Percentiles rank a stretch among this genome's conserved stretches.
phyloP scores from a whole-genome alignment of 2,113 vertebrate species.

The Mixornis gularis region DNA sequence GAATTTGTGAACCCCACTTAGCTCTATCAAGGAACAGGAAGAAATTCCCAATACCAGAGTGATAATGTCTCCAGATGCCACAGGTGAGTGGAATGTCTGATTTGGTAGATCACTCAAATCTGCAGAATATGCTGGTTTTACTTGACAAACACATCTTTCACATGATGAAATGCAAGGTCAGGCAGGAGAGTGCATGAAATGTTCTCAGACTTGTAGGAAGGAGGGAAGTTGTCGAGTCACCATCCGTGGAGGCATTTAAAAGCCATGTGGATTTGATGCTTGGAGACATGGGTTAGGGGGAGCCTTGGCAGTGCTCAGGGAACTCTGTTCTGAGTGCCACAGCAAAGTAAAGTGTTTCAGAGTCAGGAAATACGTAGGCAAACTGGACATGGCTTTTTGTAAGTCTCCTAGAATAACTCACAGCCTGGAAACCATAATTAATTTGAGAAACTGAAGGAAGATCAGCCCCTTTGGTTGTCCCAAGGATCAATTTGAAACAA shows the following conservation, averaged over 20 bases:
- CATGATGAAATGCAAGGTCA: not conserved
- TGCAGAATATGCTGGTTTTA: not conserved
- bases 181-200: not conserved
- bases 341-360: not conserved
- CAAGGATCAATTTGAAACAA: not conserved
- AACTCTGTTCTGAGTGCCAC: not conserved
- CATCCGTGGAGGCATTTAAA: not conserved
- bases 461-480: not conserved
- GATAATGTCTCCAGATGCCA: not conserved
- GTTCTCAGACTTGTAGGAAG: not conserved
- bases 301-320: not conserved
- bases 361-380: not conserved
- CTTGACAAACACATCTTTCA: not conserved
- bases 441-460: not conserved
- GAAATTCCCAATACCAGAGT: not conserved
- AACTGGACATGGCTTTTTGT: not conserved
- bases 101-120: not conserved
- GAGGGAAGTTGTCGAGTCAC: not conserved
- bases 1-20: not conserved
- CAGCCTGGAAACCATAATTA: not conserved
- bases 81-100: not conserved
- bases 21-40: not conserved
- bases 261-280: not conserved
- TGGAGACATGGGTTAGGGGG: not conserved
- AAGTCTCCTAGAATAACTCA: accelerated